A percentile compares a stretch with the other conserved stretches of the same genome.
Conservation (phyloP, 2,888 invertebrate species). For the Caenorhabditis virilis region DNA sequence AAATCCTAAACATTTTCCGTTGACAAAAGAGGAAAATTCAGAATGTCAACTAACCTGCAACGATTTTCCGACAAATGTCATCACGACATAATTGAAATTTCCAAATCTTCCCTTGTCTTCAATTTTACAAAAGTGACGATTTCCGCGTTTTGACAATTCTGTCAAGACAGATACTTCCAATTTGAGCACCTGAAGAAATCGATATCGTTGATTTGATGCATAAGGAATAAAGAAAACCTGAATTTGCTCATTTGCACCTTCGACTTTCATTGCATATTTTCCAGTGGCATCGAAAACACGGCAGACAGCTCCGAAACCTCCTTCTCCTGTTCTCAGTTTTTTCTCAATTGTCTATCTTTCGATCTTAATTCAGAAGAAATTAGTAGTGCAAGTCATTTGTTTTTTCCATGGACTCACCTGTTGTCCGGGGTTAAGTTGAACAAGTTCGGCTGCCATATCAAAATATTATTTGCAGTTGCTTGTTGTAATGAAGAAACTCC, state of each 20-base stretch:
- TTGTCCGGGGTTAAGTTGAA: conserved; percentile 54
- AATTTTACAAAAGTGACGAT: conserved; percentile 64
- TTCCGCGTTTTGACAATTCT: conserved; percentile 53
- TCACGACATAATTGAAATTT: too few relatives aligned
- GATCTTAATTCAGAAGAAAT: conserved; percentile 36
- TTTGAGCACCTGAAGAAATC: too few relatives aligned
- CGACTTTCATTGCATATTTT: conserved; percentile 59
- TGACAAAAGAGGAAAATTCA: conserved; percentile 62
- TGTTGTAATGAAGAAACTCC: too few relatives aligned
- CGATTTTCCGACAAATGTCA: conserved; percentile 62
- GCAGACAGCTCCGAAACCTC: conserved; percentile 62
- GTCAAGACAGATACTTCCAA: conserved; percentile 61
- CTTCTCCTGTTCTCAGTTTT: conserved; percentile 63
- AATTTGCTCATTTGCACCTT: conserved; percentile 52
- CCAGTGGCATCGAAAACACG: conserved; percentile 55
- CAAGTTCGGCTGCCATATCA: conserved; percentile 53
- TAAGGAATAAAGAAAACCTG: too few relatives aligned
- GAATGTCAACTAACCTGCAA: conserved; percentile 58
- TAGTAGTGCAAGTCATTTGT: too few relatives aligned
- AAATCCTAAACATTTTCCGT: conserved; percentile 59
- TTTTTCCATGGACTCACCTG: too few relatives aligned
- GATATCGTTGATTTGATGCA: too few relatives aligned
- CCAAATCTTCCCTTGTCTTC: too few relatives aligned
- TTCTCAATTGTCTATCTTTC: conserved; percentile 61
- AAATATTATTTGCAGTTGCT: too few relatives aligned